Conservation (phyloP, 2,797 vertebrate genomes). For the Pempheris klunzingeri region DNA sequence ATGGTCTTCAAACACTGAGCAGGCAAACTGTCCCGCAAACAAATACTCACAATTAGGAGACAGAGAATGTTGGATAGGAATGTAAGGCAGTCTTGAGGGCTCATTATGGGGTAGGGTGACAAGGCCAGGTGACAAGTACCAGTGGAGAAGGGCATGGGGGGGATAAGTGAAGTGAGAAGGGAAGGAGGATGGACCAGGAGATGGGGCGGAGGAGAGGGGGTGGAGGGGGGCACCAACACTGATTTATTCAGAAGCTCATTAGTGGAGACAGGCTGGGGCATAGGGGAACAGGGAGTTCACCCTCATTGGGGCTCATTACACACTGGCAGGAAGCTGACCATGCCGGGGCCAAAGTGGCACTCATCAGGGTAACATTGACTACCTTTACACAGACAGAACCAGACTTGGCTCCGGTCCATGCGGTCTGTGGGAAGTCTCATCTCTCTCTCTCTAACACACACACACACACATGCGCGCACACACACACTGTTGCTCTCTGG, state of each 20-base stretch:
- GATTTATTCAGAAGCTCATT: constrained; percentile 89
- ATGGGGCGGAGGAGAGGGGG: constrained; percentile 44
- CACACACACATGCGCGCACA: constrained; percentile 7
- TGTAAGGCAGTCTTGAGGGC: constrained; percentile 73
- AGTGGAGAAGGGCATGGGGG: constrained; percentile 47
- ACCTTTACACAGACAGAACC: constrained; percentile 72
- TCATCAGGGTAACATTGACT: constrained; percentile 80
- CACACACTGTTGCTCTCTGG: constrained; percentile 12
- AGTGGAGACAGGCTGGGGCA: constrained; percentile 81
- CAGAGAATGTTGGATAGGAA: constrained; percentile 44
- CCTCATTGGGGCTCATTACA: constrained; percentile 87
- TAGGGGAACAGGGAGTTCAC: constrained; percentile 79
- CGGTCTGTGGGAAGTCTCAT: constrained; percentile 43
- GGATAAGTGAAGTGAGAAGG: constrained; percentile 61
- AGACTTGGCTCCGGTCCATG: constrained; percentile 58
- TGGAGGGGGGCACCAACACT: constrained; percentile 61
- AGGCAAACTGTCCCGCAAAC: constrained; percentile 70
- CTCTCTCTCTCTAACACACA: constrained; percentile 15
- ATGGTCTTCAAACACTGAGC: constrained; percentile 41
- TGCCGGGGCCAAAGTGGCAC: constrained; percentile 72
- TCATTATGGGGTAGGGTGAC: constrained; percentile 83
- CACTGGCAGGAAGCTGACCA: constrained; percentile 79
- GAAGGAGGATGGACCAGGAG: constrained; percentile 56
- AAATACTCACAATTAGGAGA: constrained; percentile 81
- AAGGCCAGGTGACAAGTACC: constrained; percentile 71